Evolutionary conservation across 2,797 vertebrate genomes (phyloP).

Genomic region (Diceros bicornis): DNA sequence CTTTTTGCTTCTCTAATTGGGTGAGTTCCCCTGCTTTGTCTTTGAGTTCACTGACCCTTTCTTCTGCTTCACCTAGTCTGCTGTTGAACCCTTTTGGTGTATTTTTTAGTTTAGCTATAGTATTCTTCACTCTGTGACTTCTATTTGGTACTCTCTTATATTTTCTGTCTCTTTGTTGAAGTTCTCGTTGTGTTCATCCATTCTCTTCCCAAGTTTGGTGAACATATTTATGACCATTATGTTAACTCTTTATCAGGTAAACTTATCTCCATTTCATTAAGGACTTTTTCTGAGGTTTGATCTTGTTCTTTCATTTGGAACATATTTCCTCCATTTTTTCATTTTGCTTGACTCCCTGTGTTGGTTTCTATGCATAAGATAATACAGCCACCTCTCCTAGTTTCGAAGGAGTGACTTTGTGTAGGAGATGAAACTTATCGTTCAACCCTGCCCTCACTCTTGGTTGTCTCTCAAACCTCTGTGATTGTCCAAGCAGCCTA

Average conservation of each 20-base stretch:
- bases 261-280: background rate
- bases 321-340: background rate
- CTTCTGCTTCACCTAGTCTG: background rate
- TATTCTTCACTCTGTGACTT: background rate
- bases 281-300: background rate
- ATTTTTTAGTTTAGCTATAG: background rate
- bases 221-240: constrained; percentile 26
- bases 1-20: background rate
- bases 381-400: background rate
- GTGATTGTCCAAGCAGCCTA: background rate
- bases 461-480: background rate
- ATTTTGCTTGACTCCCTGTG: background rate
- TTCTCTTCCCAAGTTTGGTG: background rate
- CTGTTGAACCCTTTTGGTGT: background rate
- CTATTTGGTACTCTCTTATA: background rate
- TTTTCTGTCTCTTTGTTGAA: background rate
- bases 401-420: background rate
- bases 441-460: background rate
- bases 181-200: background rate
- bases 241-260: constrained; percentile 3
- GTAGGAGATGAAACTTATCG: background rate
- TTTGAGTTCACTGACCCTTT: background rate
- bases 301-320: background rate
- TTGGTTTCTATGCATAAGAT: background rate
- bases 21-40: background rate